phyloP scores from a whole-genome alignment of 1,140 invertebrate species.

The Rhyacophila brunnea region DNA sequence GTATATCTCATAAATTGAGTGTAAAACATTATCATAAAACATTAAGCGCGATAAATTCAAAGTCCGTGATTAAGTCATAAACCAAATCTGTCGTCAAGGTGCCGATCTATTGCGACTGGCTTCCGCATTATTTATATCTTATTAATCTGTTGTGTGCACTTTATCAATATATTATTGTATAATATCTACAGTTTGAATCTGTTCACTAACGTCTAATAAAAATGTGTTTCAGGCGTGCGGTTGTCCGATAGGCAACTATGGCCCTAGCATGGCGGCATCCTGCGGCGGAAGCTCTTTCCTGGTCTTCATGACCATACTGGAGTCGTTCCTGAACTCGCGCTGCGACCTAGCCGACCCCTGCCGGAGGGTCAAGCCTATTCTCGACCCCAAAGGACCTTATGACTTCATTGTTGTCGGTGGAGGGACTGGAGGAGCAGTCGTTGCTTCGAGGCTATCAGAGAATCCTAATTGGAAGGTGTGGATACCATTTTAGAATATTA shows the following conservation, averaged over 20 bases:
- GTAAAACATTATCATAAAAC: too few species aligned
- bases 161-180: too few species aligned
- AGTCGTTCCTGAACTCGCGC: conserved; percentile 76
- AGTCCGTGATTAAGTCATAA: too few species aligned
- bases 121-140: too few species aligned
- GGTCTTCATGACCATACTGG: conserved; percentile 81
- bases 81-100: too few species aligned
- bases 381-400: conserved; percentile 56
- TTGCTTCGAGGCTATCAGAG: conserved; percentile 68
- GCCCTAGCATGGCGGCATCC: conserved; percentile 68
- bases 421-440: conserved; percentile 82
- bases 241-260: conserved; percentile 64
- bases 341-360: conserved; percentile 63
- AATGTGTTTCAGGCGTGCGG: conserved; percentile 56
- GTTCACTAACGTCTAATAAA: too few species aligned
- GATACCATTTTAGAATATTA: too few species aligned
- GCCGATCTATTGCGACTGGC: too few species aligned
- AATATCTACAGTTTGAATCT: too few species aligned
- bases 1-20: too few species aligned
- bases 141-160: too few species aligned
- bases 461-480: conserved; percentile 59
- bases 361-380: conserved; percentile 6
- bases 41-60: too few species aligned
- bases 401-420: conserved; percentile 79
- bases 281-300: conserved; percentile 71